Base-by-base conservation (phyloP, 2,888 invertebrate species). In the Diarsia brunnea region DNA sequence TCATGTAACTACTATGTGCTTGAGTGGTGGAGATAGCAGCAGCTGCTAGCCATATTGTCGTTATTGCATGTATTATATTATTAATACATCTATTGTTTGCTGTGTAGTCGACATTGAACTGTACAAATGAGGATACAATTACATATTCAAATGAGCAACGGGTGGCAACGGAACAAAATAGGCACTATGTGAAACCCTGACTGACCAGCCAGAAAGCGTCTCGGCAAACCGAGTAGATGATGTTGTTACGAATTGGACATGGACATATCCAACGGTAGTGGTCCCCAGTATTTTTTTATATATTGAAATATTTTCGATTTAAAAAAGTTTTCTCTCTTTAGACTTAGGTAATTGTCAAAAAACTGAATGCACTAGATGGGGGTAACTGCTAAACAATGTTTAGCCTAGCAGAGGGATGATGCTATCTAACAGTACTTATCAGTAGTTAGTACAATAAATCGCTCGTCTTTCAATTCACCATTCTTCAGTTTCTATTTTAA, bases 41-140 rank as follows among this genome's bases (percentile, higher is more conserved):
- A 84, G 86, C 84, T 84, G 84, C 45, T 55, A 12, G 45, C 75
- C 80, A 86, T 72, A 84, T 76, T 79, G 83, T 67, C 43, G 21
- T 67, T 65, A 69, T 27, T 70, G n/a, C 45, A 60, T 81, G 38
- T 69, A 53, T 27, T 61, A 73, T 61, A 60, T 27, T 55, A 73
- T 47, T 69, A 78, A 66, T 63, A 78, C 43, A 27, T 24, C 19
- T 72, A 51, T 58, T 73, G 16, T 27, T 55, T 10, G 31, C 8
- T 16, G 12, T 19, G 47, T 60, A 55, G 55, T 68, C 16, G 27
- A 14, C 14, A 31, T 43, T 5, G 14, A 21, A 69, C 31, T 43
- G 49, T 45, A 58, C 47, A 69, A 66, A 64, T 53, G 12, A 60
- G 4, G 16, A 60, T 79, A n/a, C 31, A 45, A n/a, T n/a, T 43